Conservation (phyloP, 2,888 invertebrate species). For the Pyrrhia umbra region DNA sequence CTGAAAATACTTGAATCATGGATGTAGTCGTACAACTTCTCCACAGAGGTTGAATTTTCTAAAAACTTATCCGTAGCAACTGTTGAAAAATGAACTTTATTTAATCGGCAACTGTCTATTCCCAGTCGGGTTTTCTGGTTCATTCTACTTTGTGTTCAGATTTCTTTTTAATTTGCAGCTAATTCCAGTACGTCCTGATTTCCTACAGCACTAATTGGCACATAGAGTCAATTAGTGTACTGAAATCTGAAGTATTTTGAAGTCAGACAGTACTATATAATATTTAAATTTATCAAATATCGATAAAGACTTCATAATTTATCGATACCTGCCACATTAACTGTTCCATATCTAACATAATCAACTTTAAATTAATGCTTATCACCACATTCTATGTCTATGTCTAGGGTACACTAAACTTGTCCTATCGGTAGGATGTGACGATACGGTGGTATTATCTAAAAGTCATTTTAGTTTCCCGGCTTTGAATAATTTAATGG, state of each 20-base stretch:
- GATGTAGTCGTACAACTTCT: constrained; percentile 13
- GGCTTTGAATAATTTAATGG: constrained; percentile 59
- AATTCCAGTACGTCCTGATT: constrained; percentile 7
- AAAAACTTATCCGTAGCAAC: constrained; percentile 5
- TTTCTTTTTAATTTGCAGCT: constrained; percentile 23
- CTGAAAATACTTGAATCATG: constrained; percentile 42
- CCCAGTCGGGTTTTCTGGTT: constrained; percentile 10
- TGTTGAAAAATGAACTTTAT: constrained; percentile 19
- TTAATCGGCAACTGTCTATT: constrained; percentile 30
- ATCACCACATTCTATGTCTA: constrained; percentile 24
- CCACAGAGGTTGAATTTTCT: not conserved
- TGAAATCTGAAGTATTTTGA: constrained; percentile 19
- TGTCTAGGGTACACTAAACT: constrained; percentile 59
- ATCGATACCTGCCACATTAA: not conserved
- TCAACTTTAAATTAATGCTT: constrained; percentile 32
- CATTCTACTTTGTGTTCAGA: constrained; percentile 20
- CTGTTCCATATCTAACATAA: not conserved
- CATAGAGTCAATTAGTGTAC: constrained; percentile 13
- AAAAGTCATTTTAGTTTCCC: constrained; percentile 65
- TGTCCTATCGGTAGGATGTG: constrained; percentile 76
- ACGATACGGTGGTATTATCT: constrained; percentile 75
- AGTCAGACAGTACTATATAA: too few species aligned
- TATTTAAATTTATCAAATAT: too few species aligned
- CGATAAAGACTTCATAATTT: not conserved
- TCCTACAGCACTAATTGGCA: constrained; percentile 31